phyloP scores from a whole-genome alignment of 2,113 vertebrate species.

The Pycnonotus jocosus region DNA sequence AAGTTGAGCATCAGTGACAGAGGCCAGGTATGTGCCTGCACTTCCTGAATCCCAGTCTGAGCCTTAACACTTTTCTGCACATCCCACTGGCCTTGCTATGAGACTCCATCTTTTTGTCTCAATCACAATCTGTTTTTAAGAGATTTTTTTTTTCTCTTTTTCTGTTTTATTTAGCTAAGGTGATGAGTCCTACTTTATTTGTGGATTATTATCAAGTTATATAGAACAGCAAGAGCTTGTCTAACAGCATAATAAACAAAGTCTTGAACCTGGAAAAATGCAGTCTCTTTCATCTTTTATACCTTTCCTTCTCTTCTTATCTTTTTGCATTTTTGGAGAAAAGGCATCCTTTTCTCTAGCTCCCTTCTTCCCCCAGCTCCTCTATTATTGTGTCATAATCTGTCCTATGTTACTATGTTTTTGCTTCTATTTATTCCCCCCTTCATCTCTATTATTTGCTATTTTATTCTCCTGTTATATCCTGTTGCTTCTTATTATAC shows the following conservation, averaged over 20 bases:
- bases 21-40: background rate
- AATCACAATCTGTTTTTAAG: background rate
- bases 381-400: background rate
- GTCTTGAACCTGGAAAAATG: background rate
- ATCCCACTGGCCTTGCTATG: background rate
- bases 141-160: background rate
- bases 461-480: background rate
- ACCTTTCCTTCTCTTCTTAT: background rate
- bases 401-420: background rate
- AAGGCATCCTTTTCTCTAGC: background rate
- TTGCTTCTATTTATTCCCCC: background rate
- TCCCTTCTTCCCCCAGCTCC: background rate
- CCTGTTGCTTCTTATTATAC: background rate
- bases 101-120: background rate
- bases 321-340: background rate
- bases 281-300: background rate
- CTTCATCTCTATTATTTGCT: background rate
- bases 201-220: background rate
- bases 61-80: background rate
- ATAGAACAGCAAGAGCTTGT: background rate
- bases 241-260: background rate
- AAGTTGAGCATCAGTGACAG: background rate
- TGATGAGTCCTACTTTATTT: background rate
- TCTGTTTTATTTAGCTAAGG: background rate
- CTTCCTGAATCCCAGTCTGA: background rate